Evolutionary conservation across 2,113 vertebrate species (phyloP).

Genomic region (Toxotes chatareus): DNA sequence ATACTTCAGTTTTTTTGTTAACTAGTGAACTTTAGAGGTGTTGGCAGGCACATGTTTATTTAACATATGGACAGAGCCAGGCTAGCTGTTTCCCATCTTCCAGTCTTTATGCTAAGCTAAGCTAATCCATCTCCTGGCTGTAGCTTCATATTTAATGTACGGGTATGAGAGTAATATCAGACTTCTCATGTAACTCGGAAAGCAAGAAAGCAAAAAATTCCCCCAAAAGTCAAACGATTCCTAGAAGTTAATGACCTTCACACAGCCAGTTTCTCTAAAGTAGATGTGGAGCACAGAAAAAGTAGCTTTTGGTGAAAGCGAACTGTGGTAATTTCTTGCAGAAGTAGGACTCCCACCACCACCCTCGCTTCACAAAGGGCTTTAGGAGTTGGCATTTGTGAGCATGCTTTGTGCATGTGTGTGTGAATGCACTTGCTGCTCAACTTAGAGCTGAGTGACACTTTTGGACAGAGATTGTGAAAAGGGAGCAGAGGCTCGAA

Average conservation of each 20-base stretch:
- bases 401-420: constrained; percentile 38
- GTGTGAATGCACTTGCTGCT: constrained; percentile 50
- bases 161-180: not conserved
- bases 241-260: not conserved
- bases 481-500: constrained; percentile 60
- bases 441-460: constrained; percentile 73
- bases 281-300: not conserved
- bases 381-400: constrained; percentile 50
- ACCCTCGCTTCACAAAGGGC: constrained; percentile 9
- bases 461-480: constrained; percentile 69
- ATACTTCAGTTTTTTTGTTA: not conserved
- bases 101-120: not conserved
- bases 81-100: not conserved
- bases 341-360: not conserved
- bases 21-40: not conserved
- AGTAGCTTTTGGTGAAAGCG: not conserved
- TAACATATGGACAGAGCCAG: not conserved
- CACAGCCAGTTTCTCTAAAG: not conserved
- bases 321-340: constrained; percentile 27
- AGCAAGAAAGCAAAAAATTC: not conserved
- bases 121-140: not conserved
- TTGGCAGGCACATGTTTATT: not conserved
- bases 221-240: not conserved
- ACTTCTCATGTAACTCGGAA: not conserved
- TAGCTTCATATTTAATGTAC: not conserved